These are phyloP conservation scores for Drosophila parthenogenetica DNA, from an alignment of 2,888 invertebrate species.

Conservation along the genomic window DNA sequence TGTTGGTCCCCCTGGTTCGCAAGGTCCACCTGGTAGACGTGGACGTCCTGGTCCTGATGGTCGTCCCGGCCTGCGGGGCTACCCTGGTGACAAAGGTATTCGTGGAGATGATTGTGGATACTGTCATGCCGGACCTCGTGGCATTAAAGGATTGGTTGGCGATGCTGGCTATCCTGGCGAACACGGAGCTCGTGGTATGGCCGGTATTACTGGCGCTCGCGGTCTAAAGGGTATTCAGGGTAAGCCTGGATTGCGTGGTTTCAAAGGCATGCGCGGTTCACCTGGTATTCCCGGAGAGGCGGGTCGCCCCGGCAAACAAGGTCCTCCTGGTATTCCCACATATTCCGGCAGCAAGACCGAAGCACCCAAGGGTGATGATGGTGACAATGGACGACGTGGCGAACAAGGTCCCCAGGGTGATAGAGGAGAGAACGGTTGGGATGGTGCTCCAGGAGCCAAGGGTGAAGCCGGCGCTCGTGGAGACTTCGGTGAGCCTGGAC, in stretches of 20 bases:
- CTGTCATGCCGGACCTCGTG: constrained; percentile 86
- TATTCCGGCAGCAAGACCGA: constrained; percentile 59
- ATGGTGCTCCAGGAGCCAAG: constrained; percentile 79
- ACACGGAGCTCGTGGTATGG: constrained; percentile 76
- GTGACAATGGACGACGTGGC: constrained; percentile 84
- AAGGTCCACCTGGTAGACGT: constrained; percentile 82
- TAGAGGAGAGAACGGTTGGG: constrained; percentile 74
- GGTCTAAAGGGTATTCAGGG: constrained; percentile 85
- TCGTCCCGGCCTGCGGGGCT: constrained; percentile 76
- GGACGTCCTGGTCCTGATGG: constrained; percentile 84
- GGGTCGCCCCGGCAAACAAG: constrained; percentile 83
- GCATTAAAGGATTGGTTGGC: constrained; percentile 81
- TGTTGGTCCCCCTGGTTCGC: constrained; percentile 89
- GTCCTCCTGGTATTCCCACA: constrained; percentile 82
- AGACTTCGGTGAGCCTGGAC: constrained; percentile 82
- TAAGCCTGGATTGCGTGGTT: constrained; percentile 85
- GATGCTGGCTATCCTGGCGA: constrained; percentile 82
- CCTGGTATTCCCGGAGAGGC: constrained; percentile 85
- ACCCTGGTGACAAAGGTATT: constrained; percentile 82
- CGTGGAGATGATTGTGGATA: constrained; percentile 89
- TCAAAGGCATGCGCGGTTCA: constrained; percentile 87
- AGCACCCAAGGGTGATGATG: constrained; percentile 73
- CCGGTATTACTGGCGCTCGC: constrained; percentile 83
- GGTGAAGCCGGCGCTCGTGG: constrained; percentile 82
- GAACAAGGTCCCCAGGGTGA: constrained; percentile 79